These are phyloP conservation scores for Anguilla japonica DNA, from an alignment of 2,113 vertebrate species.

Conservation along the genomic window DNA sequence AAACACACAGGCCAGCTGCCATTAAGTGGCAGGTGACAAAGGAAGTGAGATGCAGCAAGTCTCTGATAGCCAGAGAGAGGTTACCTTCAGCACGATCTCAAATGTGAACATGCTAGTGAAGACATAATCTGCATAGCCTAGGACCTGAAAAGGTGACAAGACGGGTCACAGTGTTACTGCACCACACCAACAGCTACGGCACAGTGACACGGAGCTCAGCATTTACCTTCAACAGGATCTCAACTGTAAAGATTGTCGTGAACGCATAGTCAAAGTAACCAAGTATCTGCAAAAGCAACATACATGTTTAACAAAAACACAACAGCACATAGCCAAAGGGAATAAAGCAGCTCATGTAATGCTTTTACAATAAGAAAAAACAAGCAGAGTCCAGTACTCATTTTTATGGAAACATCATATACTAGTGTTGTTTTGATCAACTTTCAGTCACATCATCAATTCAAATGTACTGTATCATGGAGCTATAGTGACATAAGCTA, in stretches of 20 bases:
- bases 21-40: slow-evolving; percentile 65
- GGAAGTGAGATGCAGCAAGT: slow-evolving; percentile 71
- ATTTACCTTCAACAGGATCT: slow-evolving; percentile 99
- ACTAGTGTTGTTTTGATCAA: background rate
- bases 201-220: slow-evolving; percentile 57
- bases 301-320: slow-evolving; percentile 51
- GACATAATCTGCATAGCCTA: slow-evolving; percentile 96
- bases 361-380: background rate
- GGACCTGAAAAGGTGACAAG: slow-evolving; percentile 89
- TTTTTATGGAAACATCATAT: background rate
- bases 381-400: background rate
- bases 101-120: slow-evolving; percentile 96
- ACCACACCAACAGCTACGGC: slow-evolving; percentile 52
- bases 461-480: background rate
- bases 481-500: background rate
- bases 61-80: slow-evolving; percentile 69
- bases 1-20: slow-evolving; percentile 68
- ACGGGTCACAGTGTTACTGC: slow-evolving; percentile 75
- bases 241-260: slow-evolving; percentile 99
- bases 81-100: slow-evolving; percentile 98
- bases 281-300: slow-evolving; percentile 95
- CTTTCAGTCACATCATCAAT: background rate
- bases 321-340: background rate
- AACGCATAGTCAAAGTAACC: slow-evolving; percentile 99
- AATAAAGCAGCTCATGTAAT: background rate